Evolutionary conservation across 2,113 vertebrate species (phyloP).

Genomic region (Pogonocichla stellata): DNA sequence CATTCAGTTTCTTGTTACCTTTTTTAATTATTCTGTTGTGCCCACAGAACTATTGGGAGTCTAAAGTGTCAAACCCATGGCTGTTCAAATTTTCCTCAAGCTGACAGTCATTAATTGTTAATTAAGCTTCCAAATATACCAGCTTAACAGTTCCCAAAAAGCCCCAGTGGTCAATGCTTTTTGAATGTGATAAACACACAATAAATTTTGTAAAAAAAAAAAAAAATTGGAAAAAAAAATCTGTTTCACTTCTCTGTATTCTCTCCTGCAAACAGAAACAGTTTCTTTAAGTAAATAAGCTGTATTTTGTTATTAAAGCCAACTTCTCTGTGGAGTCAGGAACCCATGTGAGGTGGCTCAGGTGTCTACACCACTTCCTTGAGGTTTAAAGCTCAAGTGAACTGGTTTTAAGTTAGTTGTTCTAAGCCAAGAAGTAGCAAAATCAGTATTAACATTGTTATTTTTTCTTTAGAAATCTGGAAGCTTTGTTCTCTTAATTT

Average conservation of each 20-base stretch:
- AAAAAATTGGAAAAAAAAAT: neutral
- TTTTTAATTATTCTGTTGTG: neutral
- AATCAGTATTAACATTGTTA: neutral
- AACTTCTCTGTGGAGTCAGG: constrained; percentile 25
- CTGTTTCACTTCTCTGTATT: constrained; percentile 70
- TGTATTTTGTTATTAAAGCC: constrained; percentile 41
- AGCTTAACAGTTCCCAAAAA: constrained; percentile 11
- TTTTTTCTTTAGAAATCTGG: neutral
- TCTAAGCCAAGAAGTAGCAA: neutral
- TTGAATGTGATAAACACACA: constrained; percentile 82
- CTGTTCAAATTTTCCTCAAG: neutral
- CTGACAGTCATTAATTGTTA: neutral
- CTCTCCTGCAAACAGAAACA: constrained; percentile 87
- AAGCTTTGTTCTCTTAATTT: neutral
- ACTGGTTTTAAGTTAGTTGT: neutral
- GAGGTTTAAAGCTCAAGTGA: neutral
- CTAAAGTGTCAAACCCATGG: neutral
- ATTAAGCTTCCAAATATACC: constrained; percentile 16
- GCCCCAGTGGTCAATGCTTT: constrained; percentile 75
- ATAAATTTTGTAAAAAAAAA: constrained; percentile 1
- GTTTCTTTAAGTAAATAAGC: constrained; percentile 31
- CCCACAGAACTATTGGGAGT: neutral
- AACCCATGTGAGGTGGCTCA: neutral
- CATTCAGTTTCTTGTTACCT: neutral
- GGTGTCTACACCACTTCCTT: neutral